These are phyloP conservation scores for Anorthoa munda DNA, from an alignment of 2,888 invertebrate genomes.

Conservation along the genomic window DNA sequence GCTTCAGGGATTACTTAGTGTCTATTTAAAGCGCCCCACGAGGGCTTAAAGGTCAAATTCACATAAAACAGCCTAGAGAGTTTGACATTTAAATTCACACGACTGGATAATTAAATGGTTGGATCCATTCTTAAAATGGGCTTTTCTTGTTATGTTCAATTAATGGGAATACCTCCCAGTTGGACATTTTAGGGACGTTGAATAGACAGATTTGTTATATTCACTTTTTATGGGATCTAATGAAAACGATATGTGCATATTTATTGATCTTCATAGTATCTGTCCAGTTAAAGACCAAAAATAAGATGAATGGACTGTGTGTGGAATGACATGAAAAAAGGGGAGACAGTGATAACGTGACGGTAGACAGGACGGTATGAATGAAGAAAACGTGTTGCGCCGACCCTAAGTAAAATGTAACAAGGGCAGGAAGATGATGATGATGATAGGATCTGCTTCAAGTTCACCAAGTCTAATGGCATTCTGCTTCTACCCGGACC, in stretches of 20 bases:
- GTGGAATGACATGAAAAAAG: no score
- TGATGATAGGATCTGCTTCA: no score
- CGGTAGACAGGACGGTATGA: no score
- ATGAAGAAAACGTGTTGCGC: no score
- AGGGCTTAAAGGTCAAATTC: constrained; percentile 35
- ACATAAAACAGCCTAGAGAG: constrained; percentile 6
- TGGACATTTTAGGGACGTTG: neutral
- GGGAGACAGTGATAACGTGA: no score
- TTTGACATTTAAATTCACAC: constrained; percentile 15
- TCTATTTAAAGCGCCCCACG: constrained; percentile 27
- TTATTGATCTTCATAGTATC: neutral
- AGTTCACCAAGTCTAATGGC: neutral
- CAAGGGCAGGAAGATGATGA: no score
- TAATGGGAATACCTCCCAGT: neutral
- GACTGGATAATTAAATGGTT: neutral
- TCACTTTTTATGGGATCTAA: neutral
- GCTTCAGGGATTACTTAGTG: constrained; percentile 46
- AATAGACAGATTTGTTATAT: neutral
- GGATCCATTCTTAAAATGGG: constrained; percentile 4
- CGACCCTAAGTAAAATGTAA: no score
- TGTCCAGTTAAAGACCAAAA: neutral
- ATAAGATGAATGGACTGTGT: no score
- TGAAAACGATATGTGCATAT: neutral
- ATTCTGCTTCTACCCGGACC: neutral
- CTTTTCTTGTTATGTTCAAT: neutral